phyloP scores from a whole-genome alignment of 2,888 invertebrate genomes.

The Crematogaster levior region DNA sequence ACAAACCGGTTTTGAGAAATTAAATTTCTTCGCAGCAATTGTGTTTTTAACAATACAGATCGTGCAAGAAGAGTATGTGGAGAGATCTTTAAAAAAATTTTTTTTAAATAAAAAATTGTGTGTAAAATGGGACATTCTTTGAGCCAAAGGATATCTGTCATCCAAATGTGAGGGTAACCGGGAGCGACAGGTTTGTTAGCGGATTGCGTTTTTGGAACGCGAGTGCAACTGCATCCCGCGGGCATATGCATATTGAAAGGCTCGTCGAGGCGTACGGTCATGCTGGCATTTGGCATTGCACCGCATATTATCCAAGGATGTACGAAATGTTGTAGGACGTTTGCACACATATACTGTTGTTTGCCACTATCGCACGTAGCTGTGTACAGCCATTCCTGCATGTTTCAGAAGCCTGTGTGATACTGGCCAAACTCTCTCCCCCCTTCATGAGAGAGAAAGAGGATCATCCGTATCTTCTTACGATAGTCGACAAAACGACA shows the following conservation, averaged over 20 bases:
- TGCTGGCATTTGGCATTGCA: slow-evolving; percentile 83
- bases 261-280: slow-evolving; percentile 66
- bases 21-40: slow-evolving; percentile 13
- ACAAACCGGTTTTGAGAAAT: slow-evolving; percentile 6
- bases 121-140: slow-evolving; percentile 20
- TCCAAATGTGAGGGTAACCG: background rate
- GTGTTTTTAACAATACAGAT: slow-evolving; percentile 18
- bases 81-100: background rate
- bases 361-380: slow-evolving; percentile 77
- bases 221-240: slow-evolving; percentile 64
- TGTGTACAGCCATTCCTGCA: slow-evolving; percentile 76
- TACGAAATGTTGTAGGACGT: slow-evolving; percentile 79
- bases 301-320: slow-evolving; percentile 84
- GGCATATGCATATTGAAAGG: slow-evolving; percentile 72
- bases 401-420: slow-evolving; percentile 63
- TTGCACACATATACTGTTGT: slow-evolving; percentile 78
- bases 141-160: slow-evolving; percentile 21
- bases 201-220: slow-evolving; percentile 55
- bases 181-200: slow-evolving; percentile 8
- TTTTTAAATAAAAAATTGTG: background rate
- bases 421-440: background rate
- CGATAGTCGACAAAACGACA: slow-evolving; percentile 20
- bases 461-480: slow-evolving; percentile 24
- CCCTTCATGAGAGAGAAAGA: background rate
- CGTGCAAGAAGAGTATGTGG: background rate